phyloP scores from a whole-genome alignment of 2,888 invertebrate species.

The Scaptomyza tumidula region DNA sequence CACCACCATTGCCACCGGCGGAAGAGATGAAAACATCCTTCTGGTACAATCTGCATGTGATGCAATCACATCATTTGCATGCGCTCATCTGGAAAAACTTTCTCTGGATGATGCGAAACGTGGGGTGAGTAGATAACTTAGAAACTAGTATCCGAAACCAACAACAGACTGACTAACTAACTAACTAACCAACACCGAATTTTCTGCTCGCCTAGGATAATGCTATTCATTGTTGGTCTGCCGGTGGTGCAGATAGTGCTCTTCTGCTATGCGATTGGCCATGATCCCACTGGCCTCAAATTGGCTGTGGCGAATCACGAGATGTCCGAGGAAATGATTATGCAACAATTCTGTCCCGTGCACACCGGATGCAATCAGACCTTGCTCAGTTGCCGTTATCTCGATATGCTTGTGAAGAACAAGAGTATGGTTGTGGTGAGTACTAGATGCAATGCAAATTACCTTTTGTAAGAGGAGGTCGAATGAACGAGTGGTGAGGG shows the following conservation, averaged over 20 bases:
- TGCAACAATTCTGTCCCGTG: constrained; percentile 85
- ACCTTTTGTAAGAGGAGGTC: constrained; percentile 34
- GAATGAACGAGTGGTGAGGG: not conserved
- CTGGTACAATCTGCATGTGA: constrained; percentile 87
- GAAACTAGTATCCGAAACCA: constrained; percentile 13
- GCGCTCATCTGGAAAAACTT: constrained; percentile 95
- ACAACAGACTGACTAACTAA: constrained; percentile 12
- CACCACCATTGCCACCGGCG: constrained; percentile 89
- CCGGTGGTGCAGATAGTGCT: constrained; percentile 94
- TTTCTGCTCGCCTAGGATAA: constrained; percentile 86
- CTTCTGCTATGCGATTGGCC: constrained; percentile 95
- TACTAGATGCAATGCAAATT: constrained; percentile 75
- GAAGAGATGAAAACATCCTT: constrained; percentile 86
- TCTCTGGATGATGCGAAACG: constrained; percentile 93
- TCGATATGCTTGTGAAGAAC: constrained; percentile 89
- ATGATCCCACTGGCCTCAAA: constrained; percentile 91
- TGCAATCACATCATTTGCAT: constrained; percentile 90
- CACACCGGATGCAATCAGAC: constrained; percentile 87
- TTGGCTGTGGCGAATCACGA: constrained; percentile 94
- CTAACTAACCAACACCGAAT: constrained; percentile 8
- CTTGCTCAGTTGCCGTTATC: constrained; percentile 91
- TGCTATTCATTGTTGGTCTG: constrained; percentile 93
- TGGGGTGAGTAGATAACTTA: constrained; percentile 86
- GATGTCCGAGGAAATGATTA: constrained; percentile 85
- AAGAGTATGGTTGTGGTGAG: constrained; percentile 89